A percentile compares a stretch with the other conserved stretches of the same genome.
Conservation (phyloP, 2,797 vertebrate genomes). For the Sebastes oblongus region DNA sequence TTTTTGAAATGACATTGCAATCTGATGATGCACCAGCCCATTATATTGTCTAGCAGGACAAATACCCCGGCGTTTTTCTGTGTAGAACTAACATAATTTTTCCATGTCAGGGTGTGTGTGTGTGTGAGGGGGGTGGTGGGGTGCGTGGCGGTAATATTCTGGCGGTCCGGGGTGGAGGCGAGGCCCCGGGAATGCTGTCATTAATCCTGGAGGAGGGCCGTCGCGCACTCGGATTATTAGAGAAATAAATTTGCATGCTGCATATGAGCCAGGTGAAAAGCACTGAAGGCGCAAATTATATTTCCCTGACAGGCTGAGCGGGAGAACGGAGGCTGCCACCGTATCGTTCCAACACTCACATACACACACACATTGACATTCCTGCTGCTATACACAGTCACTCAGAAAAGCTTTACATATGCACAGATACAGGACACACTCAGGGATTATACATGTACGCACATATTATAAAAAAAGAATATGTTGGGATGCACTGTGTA, state of each 20-base stretch:
- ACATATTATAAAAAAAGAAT: conserved; percentile 37
- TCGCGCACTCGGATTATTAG: conserved; percentile 99
- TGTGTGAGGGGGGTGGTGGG: conserved; percentile 7
- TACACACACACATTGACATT: conserved; percentile 61
- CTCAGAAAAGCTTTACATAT: conserved; percentile 59
- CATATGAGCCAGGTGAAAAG: conserved; percentile 99
- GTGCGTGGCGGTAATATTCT: conserved; percentile 90
- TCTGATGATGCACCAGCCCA: conserved; percentile 99
- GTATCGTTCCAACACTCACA: conserved; percentile 45
- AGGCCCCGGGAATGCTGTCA: conserved; percentile 97
- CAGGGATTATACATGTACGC: conserved; percentile 43
- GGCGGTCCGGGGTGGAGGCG: conserved; percentile 86
- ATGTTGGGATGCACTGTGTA: conserved; percentile 7
- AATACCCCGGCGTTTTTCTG: conserved; percentile 98
- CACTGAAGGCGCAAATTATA: conserved; percentile 92
- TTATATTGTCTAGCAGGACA: conserved; percentile 99
- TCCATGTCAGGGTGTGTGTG: conserved; percentile 90
- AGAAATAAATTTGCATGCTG: conserved; percentile 99
- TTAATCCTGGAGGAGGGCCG: conserved; percentile 99
- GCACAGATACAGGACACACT: conserved; percentile 44
- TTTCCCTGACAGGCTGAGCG: conserved; percentile 76
- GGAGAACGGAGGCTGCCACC: conserved; percentile 65
- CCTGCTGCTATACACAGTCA: conserved; percentile 39
- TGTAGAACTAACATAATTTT: conserved; percentile 99
- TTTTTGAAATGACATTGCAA: conserved; percentile 99